Evolutionary conservation across 2,888 invertebrate species (phyloP).

Genomic region (Julus scanicus): DNA sequence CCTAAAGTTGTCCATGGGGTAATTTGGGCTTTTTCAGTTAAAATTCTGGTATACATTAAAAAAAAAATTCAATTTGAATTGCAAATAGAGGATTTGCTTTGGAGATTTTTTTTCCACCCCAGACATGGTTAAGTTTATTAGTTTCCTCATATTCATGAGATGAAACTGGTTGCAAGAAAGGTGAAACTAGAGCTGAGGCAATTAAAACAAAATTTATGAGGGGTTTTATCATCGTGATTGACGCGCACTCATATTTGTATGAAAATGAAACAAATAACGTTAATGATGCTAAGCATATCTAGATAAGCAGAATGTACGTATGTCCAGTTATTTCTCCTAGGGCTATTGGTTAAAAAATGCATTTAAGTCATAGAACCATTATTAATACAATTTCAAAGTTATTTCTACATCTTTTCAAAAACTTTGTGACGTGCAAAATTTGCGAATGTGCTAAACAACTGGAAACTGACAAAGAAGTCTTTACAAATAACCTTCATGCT

Average conservation of each 20-base stretch:
- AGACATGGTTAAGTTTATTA: background rate
- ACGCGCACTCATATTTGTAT: background rate
- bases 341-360: background rate
- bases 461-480: background rate
- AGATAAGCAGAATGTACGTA: too few species aligned
- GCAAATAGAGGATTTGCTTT: conserved; percentile 12
- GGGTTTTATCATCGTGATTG: background rate
- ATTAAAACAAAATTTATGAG: background rate
- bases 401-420: background rate
- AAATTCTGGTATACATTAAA: background rate
- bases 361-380: too few species aligned
- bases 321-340: background rate
- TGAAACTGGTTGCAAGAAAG: background rate
- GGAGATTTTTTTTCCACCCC: background rate
- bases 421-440: background rate
- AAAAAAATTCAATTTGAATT: background rate
- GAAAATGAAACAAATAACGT: background rate
- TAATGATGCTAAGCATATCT: background rate
- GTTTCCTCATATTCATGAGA: background rate
- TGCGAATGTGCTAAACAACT: background rate
- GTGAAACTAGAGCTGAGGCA: background rate
- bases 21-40: conserved; percentile 8
- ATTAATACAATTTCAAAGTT: background rate
- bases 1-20: background rate
- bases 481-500: too few species aligned